Conservation (phyloP, 2,888 invertebrate species). For the Habroteleia sp. region DNA sequence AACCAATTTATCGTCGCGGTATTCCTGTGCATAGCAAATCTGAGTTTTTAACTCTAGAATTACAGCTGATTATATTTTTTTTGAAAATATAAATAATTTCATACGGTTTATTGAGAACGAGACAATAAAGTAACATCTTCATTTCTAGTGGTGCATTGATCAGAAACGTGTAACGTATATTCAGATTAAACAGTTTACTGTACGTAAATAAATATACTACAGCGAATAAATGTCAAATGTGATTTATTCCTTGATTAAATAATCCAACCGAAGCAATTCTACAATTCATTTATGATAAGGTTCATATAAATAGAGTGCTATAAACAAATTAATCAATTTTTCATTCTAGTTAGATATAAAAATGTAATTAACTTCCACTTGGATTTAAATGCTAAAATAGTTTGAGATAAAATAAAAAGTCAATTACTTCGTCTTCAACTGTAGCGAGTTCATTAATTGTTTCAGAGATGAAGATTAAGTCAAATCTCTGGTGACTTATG, state of each 20-base stretch:
- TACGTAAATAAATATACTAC: constrained; percentile 15
- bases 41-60: constrained; percentile 8
- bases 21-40: constrained; percentile 4
- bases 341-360: too few species aligned
- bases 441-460: constrained; percentile 16
- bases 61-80: constrained; percentile 11
- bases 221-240: constrained; percentile 14
- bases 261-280: constrained; percentile 1
- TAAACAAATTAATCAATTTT: too few species aligned
- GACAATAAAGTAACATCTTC: constrained; percentile 38
- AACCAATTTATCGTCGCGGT: too few species aligned
- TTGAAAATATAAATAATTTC: too few species aligned
- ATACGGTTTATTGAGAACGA: too few species aligned
- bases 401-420: too few species aligned
- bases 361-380: too few species aligned
- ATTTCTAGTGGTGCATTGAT: constrained; percentile 27
- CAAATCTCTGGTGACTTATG: constrained; percentile 44
- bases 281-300: neutral
- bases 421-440: too few species aligned
- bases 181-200: constrained; percentile 25
- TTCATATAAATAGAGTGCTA: too few species aligned
- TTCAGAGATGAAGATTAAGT: constrained; percentile 35
- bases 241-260: constrained; percentile 27
- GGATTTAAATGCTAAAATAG: too few species aligned
- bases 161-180: constrained; percentile 27